Evolutionary conservation across 2,888 invertebrate genomes (phyloP).

Genomic region (Acronicta alni): DNA sequence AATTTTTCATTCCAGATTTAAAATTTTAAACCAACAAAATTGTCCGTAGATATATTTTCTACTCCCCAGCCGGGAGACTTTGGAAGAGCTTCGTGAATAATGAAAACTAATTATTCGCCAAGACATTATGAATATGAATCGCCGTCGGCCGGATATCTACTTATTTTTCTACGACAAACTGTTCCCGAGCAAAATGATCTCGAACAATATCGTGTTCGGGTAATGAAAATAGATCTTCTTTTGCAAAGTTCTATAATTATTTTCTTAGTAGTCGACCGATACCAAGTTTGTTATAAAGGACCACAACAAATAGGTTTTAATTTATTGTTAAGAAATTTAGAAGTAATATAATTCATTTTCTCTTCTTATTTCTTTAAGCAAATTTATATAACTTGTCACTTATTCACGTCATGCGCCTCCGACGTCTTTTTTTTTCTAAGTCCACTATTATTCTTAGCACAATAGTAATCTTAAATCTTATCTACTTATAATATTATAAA

Average conservation of each 20-base stretch:
- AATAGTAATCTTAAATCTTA: too few species aligned
- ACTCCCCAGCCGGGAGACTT: constrained; percentile 18
- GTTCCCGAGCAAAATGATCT: constrained; percentile 58
- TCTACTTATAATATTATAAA: too few species aligned
- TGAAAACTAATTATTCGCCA: constrained; percentile 74
- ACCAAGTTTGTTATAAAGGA: constrained; percentile 17
- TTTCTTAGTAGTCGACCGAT: constrained; percentile 35
- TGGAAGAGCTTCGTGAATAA: constrained; percentile 60
- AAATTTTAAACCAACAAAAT: constrained; percentile 20
- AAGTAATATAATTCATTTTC: too few species aligned
- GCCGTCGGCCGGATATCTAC: constrained; percentile 58
- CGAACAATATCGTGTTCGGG: constrained; percentile 60
- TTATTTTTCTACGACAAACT: constrained; percentile 68
- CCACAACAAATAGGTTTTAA: constrained; percentile 10
- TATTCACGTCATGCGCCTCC: too few species aligned
- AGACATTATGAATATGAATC: constrained; percentile 76
- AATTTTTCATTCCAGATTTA: constrained; percentile 20
- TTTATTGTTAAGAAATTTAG: neutral
- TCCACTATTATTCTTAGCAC: too few species aligned
- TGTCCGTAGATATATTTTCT: constrained; percentile 30
- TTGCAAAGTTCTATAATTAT: constrained; percentile 46
- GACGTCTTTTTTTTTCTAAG: too few species aligned
- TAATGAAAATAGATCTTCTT: constrained; percentile 68
- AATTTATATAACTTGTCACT: too few species aligned
- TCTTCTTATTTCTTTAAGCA: too few species aligned